These are phyloP conservation scores for Rhamphomyia laevipes DNA, from an alignment of 2,888 invertebrate species.

Conservation along the genomic window DNA sequence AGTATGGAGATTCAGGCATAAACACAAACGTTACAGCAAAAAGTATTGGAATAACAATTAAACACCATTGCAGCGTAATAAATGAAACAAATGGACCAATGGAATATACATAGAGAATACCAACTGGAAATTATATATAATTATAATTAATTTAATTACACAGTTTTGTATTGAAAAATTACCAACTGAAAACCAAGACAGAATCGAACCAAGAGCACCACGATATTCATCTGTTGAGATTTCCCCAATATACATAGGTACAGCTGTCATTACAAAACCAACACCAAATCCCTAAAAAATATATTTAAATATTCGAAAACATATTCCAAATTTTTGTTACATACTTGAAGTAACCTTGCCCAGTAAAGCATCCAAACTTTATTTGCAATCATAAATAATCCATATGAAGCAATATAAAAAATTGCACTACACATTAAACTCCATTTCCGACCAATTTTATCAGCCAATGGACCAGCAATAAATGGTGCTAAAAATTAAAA, in stretches of 20 bases:
- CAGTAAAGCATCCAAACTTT: conserved; percentile 46
- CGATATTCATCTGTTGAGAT: conserved; percentile 69
- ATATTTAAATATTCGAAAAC: not conserved
- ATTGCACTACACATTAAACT: conserved; percentile 51
- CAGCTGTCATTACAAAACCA: conserved; percentile 57
- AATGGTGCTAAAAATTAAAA: conserved; percentile 45
- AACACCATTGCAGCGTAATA: conserved; percentile 49
- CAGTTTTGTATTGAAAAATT: conserved; percentile 15
- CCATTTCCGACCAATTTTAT: conserved; percentile 57
- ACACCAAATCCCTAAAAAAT: conserved; percentile 45
- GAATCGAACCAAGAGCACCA: conserved; percentile 69
- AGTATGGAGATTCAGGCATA: conserved; percentile 75
- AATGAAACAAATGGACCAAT: conserved; percentile 63
- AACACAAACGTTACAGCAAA: conserved; percentile 53
- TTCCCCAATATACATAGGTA: conserved; percentile 81
- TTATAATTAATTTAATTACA: not conserved
- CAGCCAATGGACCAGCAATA: conserved; percentile 53
- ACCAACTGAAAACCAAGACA: conserved; percentile 59
- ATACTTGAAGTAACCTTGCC: conserved; percentile 30
- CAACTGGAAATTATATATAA: conserved; percentile 47
- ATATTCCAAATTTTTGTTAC: not conserved
- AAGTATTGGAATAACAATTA: conserved; percentile 47
- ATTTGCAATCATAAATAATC: conserved; percentile 50
- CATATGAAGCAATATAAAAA: conserved; percentile 58
- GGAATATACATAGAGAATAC: conserved; percentile 55